Evolutionary conservation across 2,888 invertebrate species (phyloP).

Genomic region (Leuctra nigra): DNA sequence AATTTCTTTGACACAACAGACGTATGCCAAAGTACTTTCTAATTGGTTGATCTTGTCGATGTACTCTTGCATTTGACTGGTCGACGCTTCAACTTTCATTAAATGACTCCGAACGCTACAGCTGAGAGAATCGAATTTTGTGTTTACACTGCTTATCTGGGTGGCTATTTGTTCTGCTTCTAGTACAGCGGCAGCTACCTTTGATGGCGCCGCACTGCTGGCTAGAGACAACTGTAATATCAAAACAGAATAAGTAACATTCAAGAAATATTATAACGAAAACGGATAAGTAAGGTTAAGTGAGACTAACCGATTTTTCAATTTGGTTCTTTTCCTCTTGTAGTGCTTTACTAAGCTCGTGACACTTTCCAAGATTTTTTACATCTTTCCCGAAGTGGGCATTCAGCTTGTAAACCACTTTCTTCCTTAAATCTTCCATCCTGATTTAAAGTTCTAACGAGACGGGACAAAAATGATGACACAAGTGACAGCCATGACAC

Average conservation of each 20-base stretch:
- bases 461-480: too few species aligned
- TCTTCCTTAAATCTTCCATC: constrained; percentile 36
- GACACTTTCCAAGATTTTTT: constrained; percentile 47
- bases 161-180: constrained; percentile 49
- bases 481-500: background rate
- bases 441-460: background rate
- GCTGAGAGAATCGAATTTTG: constrained; percentile 44
- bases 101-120: constrained; percentile 45
- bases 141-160: constrained; percentile 45
- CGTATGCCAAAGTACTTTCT: constrained; percentile 55
- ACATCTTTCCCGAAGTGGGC: constrained; percentile 48
- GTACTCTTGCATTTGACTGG: constrained; percentile 49
- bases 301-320: constrained; percentile 41
- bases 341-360: constrained; percentile 42
- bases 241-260: background rate
- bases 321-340: constrained; percentile 41
- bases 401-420: constrained; percentile 47
- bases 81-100: constrained; percentile 42
- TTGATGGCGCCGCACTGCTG: constrained; percentile 56
- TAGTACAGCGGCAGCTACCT: constrained; percentile 54
- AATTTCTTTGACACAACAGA: constrained; percentile 61
- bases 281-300: constrained; percentile 9
- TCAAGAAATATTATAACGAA: constrained; percentile 4
- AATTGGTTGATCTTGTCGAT: constrained; percentile 49
- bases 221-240: constrained; percentile 52